Percentiles rank a stretch among this genome's conserved stretches.
Conservation (phyloP, 1,140 invertebrate species). For the Drosophila lowei region DNA sequence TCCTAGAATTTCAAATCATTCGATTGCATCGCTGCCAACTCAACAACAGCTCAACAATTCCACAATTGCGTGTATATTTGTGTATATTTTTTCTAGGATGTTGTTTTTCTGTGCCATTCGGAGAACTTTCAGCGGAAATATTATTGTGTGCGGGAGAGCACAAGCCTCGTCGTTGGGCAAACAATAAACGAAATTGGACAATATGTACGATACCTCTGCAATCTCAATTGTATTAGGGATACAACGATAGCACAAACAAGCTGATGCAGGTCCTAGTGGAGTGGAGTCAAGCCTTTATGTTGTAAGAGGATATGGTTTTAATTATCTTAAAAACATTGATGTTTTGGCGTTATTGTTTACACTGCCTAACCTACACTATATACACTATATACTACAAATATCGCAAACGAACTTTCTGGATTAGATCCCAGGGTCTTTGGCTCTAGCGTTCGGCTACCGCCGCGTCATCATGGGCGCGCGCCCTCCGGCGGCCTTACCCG, state of each 20-base stretch:
- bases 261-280: too few relatives aligned
- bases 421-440: too few relatives aligned
- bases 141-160: constrained; percentile 7
- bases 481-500: too few relatives aligned
- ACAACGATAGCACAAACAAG: background rate
- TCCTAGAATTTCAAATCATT: constrained; percentile 21
- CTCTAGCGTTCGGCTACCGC: too few relatives aligned
- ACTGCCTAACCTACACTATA: too few relatives aligned
- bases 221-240: constrained; percentile 11
- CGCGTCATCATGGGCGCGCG: too few relatives aligned
- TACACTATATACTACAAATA: too few relatives aligned
- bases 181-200: constrained; percentile 16
- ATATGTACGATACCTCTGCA: background rate
- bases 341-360: too few relatives aligned
- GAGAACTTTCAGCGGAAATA: constrained; percentile 25
- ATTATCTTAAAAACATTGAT: too few relatives aligned
- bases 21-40: constrained; percentile 27
- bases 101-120: constrained; percentile 27
- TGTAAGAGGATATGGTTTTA: too few relatives aligned
- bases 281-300: too few relatives aligned
- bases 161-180: constrained; percentile 6
- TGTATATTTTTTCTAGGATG: constrained; percentile 3
- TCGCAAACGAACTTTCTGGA: too few relatives aligned
- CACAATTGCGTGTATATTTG: background rate
- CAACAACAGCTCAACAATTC: background rate